Evolutionary conservation across 2,113 vertebrate genomes (phyloP).

Genomic region (Zapornia atra): DNA sequence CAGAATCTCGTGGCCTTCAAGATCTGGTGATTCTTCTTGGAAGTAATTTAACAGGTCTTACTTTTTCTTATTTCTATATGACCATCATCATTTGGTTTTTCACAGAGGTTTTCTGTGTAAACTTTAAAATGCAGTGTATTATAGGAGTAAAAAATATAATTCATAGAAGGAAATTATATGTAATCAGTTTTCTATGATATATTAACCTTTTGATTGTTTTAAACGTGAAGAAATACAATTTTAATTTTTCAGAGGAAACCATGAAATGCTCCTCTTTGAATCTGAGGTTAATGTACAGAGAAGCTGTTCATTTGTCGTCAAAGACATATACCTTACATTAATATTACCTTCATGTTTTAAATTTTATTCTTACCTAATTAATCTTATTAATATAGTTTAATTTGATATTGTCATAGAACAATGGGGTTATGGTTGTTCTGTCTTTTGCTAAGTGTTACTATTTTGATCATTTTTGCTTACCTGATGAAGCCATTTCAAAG

Average conservation of each 20-base stretch:
- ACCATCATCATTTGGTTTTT: background rate
- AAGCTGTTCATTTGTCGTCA: slow-evolving; percentile 37
- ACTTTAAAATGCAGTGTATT: slow-evolving; percentile 22
- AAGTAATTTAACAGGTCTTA: background rate
- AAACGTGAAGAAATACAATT: slow-evolving; percentile 39
- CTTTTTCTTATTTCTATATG: background rate
- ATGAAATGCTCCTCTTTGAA: background rate
- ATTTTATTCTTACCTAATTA: slow-evolving; percentile 54
- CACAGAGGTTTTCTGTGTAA: background rate
- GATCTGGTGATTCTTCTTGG: background rate
- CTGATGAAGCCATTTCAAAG: slow-evolving; percentile 14
- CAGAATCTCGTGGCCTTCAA: background rate
- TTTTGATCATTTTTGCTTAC: background rate
- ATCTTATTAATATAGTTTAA: slow-evolving; percentile 14
- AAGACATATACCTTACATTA: slow-evolving; percentile 37
- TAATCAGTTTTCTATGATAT: slow-evolving; percentile 25
- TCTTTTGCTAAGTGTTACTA: background rate
- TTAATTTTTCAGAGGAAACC: slow-evolving; percentile 32
- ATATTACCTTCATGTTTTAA: slow-evolving; percentile 55
- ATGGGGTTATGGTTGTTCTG: background rate
- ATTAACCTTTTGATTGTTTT: background rate
- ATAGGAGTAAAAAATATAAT: slow-evolving; percentile 14
- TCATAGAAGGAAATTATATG: slow-evolving; percentile 14
- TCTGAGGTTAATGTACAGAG: slow-evolving; percentile 49
- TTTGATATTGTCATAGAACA: slow-evolving; percentile 8